A percentile compares a stretch with the other conserved stretches of the same genome.
These are phyloP conservation scores for Hippocampus mohnikei DNA, from an alignment of 2,113 vertebrate genomes.

Conservation along the genomic window DNA sequence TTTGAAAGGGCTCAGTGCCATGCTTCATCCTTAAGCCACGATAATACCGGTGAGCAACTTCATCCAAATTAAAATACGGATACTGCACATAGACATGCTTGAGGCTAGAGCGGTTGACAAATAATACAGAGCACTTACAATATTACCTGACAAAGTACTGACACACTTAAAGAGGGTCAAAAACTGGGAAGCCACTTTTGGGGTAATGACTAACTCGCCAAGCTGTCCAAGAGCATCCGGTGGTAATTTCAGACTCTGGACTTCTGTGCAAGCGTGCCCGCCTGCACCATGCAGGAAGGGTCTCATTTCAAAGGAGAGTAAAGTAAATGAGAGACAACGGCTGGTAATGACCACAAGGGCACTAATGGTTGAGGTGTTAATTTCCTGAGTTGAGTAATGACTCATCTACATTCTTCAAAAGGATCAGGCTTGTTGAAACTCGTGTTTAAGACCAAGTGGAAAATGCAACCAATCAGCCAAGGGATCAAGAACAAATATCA, in stretches of 20 bases:
- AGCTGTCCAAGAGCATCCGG: conserved; percentile 40
- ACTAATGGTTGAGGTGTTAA: conserved; percentile 16
- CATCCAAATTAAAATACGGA: conserved; percentile 43
- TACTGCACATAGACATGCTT: conserved; percentile 23
- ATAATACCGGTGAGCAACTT: conserved; percentile 63
- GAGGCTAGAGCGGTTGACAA: conserved; percentile 27
- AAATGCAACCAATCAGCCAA: background rate
- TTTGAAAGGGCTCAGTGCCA: conserved; percentile 65
- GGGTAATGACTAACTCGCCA: conserved; percentile 55
- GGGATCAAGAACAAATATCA: no score
- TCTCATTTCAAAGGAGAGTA: conserved; percentile 45
- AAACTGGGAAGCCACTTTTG: conserved; percentile 27
- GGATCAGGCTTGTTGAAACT: background rate
- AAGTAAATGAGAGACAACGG: conserved; percentile 52
- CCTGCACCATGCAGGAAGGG: conserved; percentile 18
- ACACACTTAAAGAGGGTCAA: conserved; percentile 63
- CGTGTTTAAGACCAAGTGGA: background rate
- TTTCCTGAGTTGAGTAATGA: background rate
- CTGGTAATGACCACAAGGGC: conserved; percentile 39
- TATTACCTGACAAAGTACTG: conserved; percentile 55
- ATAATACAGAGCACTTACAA: conserved; percentile 52
- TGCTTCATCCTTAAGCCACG: conserved; percentile 50
- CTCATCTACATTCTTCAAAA: background rate
- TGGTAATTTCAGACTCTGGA: conserved; percentile 55
- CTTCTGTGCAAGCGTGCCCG: conserved; percentile 20